phyloP scores from a whole-genome alignment of 2,888 invertebrate genomes.

The Mesoligia furuncula region DNA sequence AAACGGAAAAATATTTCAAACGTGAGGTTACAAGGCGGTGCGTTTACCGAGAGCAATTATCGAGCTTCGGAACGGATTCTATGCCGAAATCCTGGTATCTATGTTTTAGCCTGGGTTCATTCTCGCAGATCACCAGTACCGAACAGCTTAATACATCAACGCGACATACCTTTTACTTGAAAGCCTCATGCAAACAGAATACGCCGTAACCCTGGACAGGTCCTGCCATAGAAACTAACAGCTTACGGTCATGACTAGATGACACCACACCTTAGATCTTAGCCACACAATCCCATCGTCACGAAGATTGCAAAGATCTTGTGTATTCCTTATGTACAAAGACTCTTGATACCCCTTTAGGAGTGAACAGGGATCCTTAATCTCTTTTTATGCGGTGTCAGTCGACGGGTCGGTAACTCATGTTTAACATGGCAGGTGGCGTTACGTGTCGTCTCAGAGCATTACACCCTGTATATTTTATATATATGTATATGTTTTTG shows the following conservation, averaged over 20 bases:
- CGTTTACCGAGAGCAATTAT: neutral
- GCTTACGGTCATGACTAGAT: conserved; percentile 1
- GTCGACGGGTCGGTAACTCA: conserved; percentile 51
- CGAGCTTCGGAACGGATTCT: neutral
- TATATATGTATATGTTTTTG: conserved; percentile 25
- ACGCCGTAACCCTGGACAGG: neutral
- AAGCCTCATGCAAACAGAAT: conserved; percentile 14
- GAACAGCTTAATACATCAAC: neutral
- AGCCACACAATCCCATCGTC: conserved; percentile 11
- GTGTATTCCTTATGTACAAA: conserved; percentile 46
- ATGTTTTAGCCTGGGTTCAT: neutral
- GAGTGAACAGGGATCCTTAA: conserved; percentile 44
- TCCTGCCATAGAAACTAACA: conserved; percentile 4
- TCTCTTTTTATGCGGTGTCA: conserved; percentile 52
- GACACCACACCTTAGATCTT: conserved; percentile 6
- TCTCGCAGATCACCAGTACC: neutral
- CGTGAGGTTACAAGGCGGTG: neutral
- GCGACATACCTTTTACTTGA: neutral
- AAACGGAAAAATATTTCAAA: neutral
- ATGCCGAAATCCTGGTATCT: neutral
- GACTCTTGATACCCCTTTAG: conserved; percentile 34
- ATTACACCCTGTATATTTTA: conserved; percentile 46
- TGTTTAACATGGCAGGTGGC: conserved; percentile 58
- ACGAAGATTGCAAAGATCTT: conserved; percentile 30
- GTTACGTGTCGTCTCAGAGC: conserved; percentile 31